These are phyloP conservation scores for Heliconius eleuchia DNA, from an alignment of 1,140 invertebrate species.

Conservation along the genomic window DNA sequence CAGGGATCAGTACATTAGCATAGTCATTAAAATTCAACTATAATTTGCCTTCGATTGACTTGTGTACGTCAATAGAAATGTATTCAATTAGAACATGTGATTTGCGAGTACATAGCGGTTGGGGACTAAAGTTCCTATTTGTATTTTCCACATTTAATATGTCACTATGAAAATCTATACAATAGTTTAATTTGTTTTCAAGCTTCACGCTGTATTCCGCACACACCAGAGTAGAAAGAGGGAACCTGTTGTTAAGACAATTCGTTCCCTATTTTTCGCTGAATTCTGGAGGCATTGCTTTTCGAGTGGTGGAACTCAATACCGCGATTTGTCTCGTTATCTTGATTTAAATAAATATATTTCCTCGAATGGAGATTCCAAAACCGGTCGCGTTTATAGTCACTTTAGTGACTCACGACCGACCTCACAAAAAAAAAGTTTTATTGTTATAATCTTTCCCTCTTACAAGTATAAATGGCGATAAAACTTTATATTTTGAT, in stretches of 20 bases:
- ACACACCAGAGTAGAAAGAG: too few species aligned
- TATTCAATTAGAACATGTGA: slow-evolving; percentile 6
- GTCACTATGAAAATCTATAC: not conserved
- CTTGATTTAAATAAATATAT: too few species aligned
- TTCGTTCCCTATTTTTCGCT: too few species aligned
- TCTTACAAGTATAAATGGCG: not conserved
- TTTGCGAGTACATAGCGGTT: not conserved
- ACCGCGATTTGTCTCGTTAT: too few species aligned
- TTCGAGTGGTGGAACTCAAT: too few species aligned
- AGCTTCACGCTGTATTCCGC: too few species aligned
- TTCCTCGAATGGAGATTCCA: too few species aligned
- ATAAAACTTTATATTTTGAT: not conserved
- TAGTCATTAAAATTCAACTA: slow-evolving; percentile 1
- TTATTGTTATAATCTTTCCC: not conserved
- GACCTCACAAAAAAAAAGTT: not conserved
- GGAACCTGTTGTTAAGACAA: too few species aligned
- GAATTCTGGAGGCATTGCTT: too few species aligned
- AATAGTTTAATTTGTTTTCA: not conserved
- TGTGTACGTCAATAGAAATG: not conserved
- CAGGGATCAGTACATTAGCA: not conserved
- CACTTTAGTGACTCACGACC: too few species aligned
- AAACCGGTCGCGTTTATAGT: too few species aligned
- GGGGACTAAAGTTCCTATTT: not conserved
- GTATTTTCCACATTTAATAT: not conserved
- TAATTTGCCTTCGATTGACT: slow-evolving; percentile 6